Evolutionary conservation across 2,888 invertebrate species (phyloP), one percentile per base, ranked within the genome.

Genomic region (Melinaea menophilus): DNA sequence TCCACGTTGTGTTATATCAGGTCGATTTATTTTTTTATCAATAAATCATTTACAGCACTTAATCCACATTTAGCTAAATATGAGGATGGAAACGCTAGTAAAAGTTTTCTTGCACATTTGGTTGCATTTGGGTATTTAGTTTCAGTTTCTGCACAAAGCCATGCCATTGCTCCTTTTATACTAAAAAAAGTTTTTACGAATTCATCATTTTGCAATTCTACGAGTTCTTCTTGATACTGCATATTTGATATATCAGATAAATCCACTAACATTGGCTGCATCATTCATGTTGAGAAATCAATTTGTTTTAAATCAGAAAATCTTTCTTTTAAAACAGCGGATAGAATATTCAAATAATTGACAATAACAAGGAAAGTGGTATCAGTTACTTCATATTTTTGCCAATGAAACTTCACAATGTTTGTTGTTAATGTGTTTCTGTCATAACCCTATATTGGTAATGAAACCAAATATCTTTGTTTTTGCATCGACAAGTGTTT

Each of bases 31-130:
- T 58, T 57, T 63, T 58, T 58, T 64, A 58, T 56, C 46, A 61
- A 58, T 61, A 66, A 63, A 66, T 63, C 60, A 65, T 65, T 62
- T 56, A 61, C 58, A 63, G 61, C 63, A 61, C 61, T 66, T 56
- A 63, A 66, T 63, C 58, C 63, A 61, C 60, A 66, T 55, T 63
- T 45, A 22, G 57, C 59, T 62, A 57, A 65, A 62, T 59, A 65
- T 65, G 48, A 59, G 48, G 59, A 59, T 59, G 59, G 61, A 61
- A 61, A 61, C 33, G 61, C 54, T 58, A 61, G 37, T 57, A 63
- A 46, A 61, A 58, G 46, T 64, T 64, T 37, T 37, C 56, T 63
- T 56, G 61, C 57, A 62, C 41, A 62, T 51, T 62, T 57, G 54
- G 61, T 62, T 62, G 57, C 57, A 57, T 56, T 58, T 46, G 33